Evolutionary conservation across 2,888 invertebrate genomes (phyloP), one percentile per base, ranked within the genome.

Genomic region (Schrankia costaestrigalis): DNA sequence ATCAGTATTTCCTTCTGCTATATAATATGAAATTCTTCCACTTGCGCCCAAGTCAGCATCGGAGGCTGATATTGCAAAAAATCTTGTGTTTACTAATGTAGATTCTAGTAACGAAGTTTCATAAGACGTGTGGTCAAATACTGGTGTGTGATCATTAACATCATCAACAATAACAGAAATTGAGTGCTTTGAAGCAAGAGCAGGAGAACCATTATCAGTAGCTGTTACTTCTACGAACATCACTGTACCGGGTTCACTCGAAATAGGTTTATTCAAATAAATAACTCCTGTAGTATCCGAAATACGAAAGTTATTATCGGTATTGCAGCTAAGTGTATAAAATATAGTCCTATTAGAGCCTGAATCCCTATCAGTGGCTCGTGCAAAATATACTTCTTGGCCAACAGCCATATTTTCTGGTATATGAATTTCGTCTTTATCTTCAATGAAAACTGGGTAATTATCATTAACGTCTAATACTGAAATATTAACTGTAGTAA

Each of bases 121-220:
- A 76, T 97, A 98, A 9, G 94, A 95, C 0, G 94, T 94, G 56
- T 96, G 93, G 71, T 95, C 95, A 77, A 98, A 98, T 2, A 96
- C 94, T 6, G 98, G 98, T 0, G 97, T 97, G 68, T 98, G 97
- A 78, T 98, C 97, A 76, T 98, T 98, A 1, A 97, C 96, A 73
- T 98, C 97, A 57, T 93, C 92, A 40, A 97, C 90, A 11, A 90
- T 90, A 23, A 95, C 90, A 14, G 91, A 89, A 25, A 96, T 90
- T 4, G 90, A 89, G 57, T 95, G 93, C 58, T 93, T 94, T 0
- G 95, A 93, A 10, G 93, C 91, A 28, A 96, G 83, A 5, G 93
- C 84, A 5, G 93, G 93, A 39, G 87, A 90, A 3, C 96, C 97
- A 31, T 93, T 93, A 78, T 97, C 97, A n/a, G 93, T 92, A 10